Evolutionary conservation across 2,888 invertebrate genomes (phyloP), one percentile per base, ranked within the genome.

Genomic region (Serripes groenlandicus): DNA sequence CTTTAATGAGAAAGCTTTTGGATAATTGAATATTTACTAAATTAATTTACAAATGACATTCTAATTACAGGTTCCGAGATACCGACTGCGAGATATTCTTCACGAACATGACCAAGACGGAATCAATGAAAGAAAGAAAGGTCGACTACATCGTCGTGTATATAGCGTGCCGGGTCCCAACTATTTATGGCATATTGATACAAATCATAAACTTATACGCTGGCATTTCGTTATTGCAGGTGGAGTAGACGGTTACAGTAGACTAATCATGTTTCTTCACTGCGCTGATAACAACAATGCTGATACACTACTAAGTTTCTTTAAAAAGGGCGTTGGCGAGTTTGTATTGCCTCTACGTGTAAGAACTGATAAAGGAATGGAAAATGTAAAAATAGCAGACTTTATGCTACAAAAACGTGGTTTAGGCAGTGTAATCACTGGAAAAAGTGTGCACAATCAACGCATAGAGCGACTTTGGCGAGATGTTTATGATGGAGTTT

Each of bases 111-210:
- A n/a, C n/a, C n/a, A n/a, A n/a, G n/a, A n/a, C 42, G 42, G 42
- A 7, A 15, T 49, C 15, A 49, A 1, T 15, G 49, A 15, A 21
- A 49, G 49, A 49, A 49, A 21, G 49, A 49, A 49, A 5, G 49
- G 49, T 21, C 7, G 49, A 28, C 70, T 74, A n/a, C 74, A 69
- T 32, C 49, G 81, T 28, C 70, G 81, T 32, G 42, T 62, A 26
- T 81, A 81, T 32, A 49, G 62, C 35, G 76, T 81, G 18, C 42
- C 68, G 49, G 60, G 72, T 11, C 72, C 68, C 18, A 83, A 83
- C 37, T 69, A 79, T 35, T 28, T 79, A 18, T 79, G 83, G 78
- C 83, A 83, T 73, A 30, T 81, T 30, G 81, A 81, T 42, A 81
- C 81, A 7, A 81, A 81, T 49, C 81, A 81, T 42, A 81, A 78